A percentile compares a stretch with the other conserved stretches of the same genome.
phyloP scores from a whole-genome alignment of 1,140 invertebrate genomes.

The Wiebesia pumilae region DNA sequence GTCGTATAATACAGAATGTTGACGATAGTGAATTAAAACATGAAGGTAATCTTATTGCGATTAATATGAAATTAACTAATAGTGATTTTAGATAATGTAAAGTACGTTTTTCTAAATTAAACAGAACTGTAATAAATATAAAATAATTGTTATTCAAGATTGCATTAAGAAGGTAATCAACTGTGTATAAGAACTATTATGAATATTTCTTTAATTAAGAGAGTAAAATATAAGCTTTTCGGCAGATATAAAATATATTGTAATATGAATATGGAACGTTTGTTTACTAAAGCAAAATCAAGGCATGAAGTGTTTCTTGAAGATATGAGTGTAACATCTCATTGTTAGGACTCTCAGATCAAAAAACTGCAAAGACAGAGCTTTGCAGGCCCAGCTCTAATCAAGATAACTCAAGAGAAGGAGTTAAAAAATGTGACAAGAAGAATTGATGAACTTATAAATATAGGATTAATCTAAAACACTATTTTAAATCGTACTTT shows the following conservation, averaged over 20 bases:
- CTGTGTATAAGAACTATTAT: not conserved
- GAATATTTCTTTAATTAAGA: not conserved
- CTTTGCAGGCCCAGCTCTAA: not conserved
- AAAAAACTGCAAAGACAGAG: not conserved
- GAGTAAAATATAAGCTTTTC: not conserved
- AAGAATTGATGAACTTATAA: not conserved
- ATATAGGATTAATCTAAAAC: not conserved
- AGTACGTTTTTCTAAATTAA: not conserved
- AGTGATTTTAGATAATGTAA: too few species aligned
- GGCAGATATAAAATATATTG: not conserved
- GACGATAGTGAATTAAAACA: not conserved
- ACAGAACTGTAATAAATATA: not conserved
- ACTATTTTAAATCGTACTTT: not conserved
- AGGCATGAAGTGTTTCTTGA: not conserved
- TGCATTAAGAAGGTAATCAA: not conserved
- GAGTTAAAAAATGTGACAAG: not conserved
- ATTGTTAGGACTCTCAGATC: not conserved
- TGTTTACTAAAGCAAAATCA: not conserved
- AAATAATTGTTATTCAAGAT: not conserved
- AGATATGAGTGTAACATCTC: not conserved
- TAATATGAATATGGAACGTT: not conserved
- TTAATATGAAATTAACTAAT: not conserved
- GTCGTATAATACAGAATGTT: not conserved
- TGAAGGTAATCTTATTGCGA: not conserved
- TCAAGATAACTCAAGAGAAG: not conserved